Evolutionary conservation across 2,113 vertebrate species (phyloP).

Genomic region (Barbus barbus): DNA sequence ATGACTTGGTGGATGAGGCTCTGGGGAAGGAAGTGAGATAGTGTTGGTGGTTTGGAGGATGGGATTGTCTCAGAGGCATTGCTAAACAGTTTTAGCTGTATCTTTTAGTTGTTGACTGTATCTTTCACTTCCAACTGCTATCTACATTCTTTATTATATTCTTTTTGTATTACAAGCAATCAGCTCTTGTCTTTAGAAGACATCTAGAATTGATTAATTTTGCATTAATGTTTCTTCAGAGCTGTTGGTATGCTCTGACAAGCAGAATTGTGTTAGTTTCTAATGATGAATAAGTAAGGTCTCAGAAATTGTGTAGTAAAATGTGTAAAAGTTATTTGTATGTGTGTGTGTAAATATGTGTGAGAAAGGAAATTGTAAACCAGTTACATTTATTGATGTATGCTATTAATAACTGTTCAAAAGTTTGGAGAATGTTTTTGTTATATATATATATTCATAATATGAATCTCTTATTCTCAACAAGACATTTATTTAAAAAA

Average conservation of each 20-base stretch:
- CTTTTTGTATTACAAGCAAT: background rate
- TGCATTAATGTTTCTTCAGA: background rate
- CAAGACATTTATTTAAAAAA: too few species aligned
- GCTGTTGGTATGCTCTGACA: background rate
- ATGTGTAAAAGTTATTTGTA: background rate
- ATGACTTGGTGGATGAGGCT: background rate
- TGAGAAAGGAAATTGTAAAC: too few species aligned
- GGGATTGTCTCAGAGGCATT: background rate
- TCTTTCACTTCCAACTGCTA: background rate
- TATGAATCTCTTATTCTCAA: too few species aligned
- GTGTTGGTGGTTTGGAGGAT: too few species aligned
- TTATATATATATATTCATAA: too few species aligned
- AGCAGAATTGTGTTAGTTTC: background rate
- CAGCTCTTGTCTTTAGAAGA: too few species aligned
- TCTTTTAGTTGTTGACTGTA: background rate
- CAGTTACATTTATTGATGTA: too few species aligned
- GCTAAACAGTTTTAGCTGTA: background rate
- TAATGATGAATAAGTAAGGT: background rate
- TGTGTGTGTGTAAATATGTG: background rate
- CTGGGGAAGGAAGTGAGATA: background rate
- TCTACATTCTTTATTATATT: background rate
- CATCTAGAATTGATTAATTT: background rate
- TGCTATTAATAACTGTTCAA: too few species aligned
- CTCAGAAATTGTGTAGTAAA: background rate
- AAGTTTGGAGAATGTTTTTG: too few species aligned